phyloP scores from a whole-genome alignment of 2,888 invertebrate genomes.

The Cosmia pyralina region DNA sequence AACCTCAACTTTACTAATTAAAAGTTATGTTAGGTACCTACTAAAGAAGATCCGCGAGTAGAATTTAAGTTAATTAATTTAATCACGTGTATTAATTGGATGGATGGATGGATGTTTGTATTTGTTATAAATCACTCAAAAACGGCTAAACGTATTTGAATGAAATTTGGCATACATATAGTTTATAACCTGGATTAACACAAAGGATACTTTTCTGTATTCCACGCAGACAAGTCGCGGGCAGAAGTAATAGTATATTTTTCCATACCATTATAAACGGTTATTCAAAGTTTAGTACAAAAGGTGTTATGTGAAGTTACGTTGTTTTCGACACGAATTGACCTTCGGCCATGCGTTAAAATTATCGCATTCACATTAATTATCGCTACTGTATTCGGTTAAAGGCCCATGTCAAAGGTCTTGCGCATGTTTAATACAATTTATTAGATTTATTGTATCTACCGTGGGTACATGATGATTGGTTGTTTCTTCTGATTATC shows the following conservation, averaged over 20 bases:
- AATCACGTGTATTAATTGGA: too few relatives aligned
- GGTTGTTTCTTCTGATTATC: neutral
- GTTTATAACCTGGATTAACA: too few relatives aligned
- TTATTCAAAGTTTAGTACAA: constrained; percentile 16
- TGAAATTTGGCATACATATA: too few relatives aligned
- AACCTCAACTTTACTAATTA: constrained; percentile 1
- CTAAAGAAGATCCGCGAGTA: too few relatives aligned
- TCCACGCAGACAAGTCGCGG: too few relatives aligned
- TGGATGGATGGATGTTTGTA: too few relatives aligned
- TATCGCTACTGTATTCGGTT: constrained; percentile 47
- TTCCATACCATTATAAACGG: neutral
- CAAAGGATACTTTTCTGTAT: too few relatives aligned
- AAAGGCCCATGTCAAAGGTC: constrained; percentile 43
- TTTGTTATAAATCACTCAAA: too few relatives aligned
- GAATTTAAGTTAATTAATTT: too few relatives aligned
- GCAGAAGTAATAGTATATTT: neutral
- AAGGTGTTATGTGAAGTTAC: constrained; percentile 58
- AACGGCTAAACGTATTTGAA: too few relatives aligned
- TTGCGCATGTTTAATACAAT: constrained; percentile 28
- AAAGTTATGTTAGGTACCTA: constrained; percentile 8
- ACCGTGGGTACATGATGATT: constrained; percentile 3
- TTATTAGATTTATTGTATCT: constrained; percentile 28
- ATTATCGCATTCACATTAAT: constrained; percentile 57
- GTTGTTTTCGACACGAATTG: constrained; percentile 40
- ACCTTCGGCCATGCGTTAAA: constrained; percentile 43